These are phyloP conservation scores for Nomada hirtipes DNA, from an alignment of 2,888 invertebrate genomes.

Conservation along the genomic window DNA sequence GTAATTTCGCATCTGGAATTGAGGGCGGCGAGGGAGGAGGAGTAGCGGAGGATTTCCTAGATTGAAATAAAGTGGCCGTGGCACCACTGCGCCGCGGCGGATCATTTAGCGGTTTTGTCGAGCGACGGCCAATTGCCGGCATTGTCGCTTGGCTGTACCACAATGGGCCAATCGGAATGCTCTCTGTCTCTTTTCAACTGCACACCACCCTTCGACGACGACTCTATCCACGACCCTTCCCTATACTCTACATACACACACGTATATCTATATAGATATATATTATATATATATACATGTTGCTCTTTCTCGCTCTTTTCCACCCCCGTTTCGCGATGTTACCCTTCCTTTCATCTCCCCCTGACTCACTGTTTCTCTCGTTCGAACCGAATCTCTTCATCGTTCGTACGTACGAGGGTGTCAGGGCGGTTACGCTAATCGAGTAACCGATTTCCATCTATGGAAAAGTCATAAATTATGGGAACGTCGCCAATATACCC, in stretches of 20 bases:
- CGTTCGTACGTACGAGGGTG: conserved; percentile 68
- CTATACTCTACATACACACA: conserved; percentile 36
- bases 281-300: conserved; percentile 15
- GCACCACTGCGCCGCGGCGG: conserved; percentile 82
- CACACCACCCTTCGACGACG: conserved; percentile 67
- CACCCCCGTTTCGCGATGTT: conserved; percentile 32
- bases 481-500: conserved; percentile 41
- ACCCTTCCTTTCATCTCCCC: conserved; percentile 20
- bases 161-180: conserved; percentile 85
- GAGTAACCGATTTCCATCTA: conserved; percentile 81
- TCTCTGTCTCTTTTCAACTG: conserved; percentile 80
- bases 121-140: conserved; percentile 85
- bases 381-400: conserved; percentile 31
- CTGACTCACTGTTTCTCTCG: conserved; percentile 35
- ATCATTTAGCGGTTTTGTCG: conserved; percentile 85
- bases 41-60: conserved; percentile 80
- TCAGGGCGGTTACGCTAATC: conserved; percentile 81
- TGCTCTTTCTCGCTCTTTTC: conserved; percentile 36
- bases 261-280: not conserved
- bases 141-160: conserved; percentile 84
- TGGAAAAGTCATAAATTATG: conserved; percentile 75
- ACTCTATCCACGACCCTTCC: conserved; percentile 67
- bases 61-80: conserved; percentile 84
- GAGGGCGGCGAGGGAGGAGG: conserved; percentile 51
- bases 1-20: conserved; percentile 81